Conservation (phyloP, 53 echinoderm and acorn worm species). For the Patiria pectinifera region DNA sequence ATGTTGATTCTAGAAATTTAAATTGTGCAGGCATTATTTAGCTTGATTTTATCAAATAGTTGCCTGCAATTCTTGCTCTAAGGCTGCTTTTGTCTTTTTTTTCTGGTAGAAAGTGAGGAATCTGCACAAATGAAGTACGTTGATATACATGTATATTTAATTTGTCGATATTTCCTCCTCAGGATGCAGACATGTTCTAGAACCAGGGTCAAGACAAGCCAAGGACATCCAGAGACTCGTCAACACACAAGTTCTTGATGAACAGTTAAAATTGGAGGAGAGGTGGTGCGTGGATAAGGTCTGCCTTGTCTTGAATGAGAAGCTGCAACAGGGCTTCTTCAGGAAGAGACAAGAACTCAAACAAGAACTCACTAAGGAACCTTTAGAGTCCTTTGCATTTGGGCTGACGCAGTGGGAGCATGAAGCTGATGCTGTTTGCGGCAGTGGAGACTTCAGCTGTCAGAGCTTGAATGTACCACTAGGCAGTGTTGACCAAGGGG, state of each 20-base stretch:
- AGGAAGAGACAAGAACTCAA: background rate
- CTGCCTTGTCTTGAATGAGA: background rate
- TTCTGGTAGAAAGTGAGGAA: too few species aligned
- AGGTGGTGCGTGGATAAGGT: background rate
- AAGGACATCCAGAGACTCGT: background rate
- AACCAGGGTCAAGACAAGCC: background rate
- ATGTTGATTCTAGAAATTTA: too few species aligned
- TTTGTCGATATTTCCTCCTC: background rate
- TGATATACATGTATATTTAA: too few species aligned
- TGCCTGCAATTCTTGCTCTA: too few species aligned
- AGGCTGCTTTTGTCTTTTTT: too few species aligned
- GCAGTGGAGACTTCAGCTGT: slow-evolving; percentile 30
- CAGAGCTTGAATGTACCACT: slow-evolving; percentile 59
- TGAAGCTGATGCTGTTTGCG: slow-evolving; percentile 42
- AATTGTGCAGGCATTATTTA: too few species aligned
- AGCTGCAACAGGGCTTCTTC: background rate
- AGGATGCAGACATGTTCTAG: background rate
- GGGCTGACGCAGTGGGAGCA: background rate
- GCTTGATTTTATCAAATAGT: too few species aligned
- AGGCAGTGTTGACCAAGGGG: slow-evolving; percentile 56
- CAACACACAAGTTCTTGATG: background rate
- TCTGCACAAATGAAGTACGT: too few species aligned
- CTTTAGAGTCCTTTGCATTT: background rate
- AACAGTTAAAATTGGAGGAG: background rate
- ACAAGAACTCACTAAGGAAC: slow-evolving; percentile 14